These are phyloP conservation scores for Okapia johnstoni DNA, from an alignment of 2,113 vertebrate genomes.

Conservation along the genomic window DNA sequence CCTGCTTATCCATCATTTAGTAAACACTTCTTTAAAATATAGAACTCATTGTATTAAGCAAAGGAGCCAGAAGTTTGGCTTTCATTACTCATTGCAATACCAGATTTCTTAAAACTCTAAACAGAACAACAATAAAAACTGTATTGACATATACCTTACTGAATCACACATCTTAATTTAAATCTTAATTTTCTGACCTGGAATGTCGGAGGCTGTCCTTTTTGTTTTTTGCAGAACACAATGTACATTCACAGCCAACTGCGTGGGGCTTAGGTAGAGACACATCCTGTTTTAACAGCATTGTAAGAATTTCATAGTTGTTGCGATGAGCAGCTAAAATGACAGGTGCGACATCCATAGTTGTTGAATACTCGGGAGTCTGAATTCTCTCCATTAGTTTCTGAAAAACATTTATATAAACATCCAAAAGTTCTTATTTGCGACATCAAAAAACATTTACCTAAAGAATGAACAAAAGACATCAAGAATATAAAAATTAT, in stretches of 20 bases:
- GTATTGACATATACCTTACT: background rate
- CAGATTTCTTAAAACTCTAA: conserved; percentile 4
- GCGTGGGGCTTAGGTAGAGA: conserved; percentile 97
- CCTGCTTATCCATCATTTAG: background rate
- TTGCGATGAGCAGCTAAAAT: conserved; percentile 98
- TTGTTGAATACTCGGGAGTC: conserved; percentile 98
- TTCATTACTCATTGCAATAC: background rate
- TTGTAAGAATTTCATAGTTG: conserved; percentile 99
- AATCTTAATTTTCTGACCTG: conserved; percentile 80
- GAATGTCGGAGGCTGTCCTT: conserved; percentile 98
- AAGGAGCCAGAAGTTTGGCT: background rate
- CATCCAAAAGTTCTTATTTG: conserved; percentile 53
- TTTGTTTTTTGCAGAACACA: conserved; percentile 99
- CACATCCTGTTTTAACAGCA: conserved; percentile 98
- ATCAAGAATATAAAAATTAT: conserved; percentile 14
- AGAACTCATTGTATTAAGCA: background rate
- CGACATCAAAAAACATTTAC: conserved; percentile 5
- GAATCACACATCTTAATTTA: background rate
- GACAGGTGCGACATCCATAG: conserved; percentile 98
- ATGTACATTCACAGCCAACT: conserved; percentile 96
- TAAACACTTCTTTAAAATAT: conserved; percentile 14
- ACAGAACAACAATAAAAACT: background rate
- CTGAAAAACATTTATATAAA: conserved; percentile 79
- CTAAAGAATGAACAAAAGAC: background rate
- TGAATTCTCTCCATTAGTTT: conserved; percentile 99